Conservation (phyloP, 1,140 invertebrate species). For the Brachionus calyciflorus region DNA sequence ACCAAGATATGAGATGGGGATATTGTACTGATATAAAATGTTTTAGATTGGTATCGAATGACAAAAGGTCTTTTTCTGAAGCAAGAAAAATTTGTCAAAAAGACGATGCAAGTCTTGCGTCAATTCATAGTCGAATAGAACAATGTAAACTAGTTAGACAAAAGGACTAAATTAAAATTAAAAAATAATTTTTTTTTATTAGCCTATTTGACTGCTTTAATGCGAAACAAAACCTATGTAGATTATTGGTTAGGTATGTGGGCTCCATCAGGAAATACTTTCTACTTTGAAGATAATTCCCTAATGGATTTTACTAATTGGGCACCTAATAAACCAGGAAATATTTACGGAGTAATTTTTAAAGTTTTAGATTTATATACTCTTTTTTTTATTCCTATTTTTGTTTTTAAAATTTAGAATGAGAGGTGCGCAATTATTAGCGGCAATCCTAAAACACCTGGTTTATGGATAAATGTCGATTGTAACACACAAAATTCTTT, state of each 20-base stretch:
- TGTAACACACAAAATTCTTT: slow-evolving; percentile 10
- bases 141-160: slow-evolving; percentile 5
- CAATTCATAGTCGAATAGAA: slow-evolving; percentile 17
- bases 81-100: slow-evolving; percentile 35
- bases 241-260: slow-evolving; percentile 32
- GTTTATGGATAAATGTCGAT: slow-evolving; percentile 25
- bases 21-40: slow-evolving; percentile 46
- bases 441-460: slow-evolving; percentile 6
- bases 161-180: not conserved
- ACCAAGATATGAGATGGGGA: slow-evolving; percentile 48
- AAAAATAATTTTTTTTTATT: not conserved
- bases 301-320: slow-evolving; percentile 17
- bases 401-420: too few relatives aligned
- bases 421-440: slow-evolving; percentile 23
- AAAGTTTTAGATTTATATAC: too few relatives aligned
- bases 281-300: slow-evolving; percentile 38
- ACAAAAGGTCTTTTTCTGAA: slow-evolving; percentile 14
- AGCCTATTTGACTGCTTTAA: slow-evolving; percentile 31
- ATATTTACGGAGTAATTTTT: slow-evolving; percentile 39
- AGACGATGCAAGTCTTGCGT: slow-evolving; percentile 25
- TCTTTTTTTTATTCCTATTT: not conserved
- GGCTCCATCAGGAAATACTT: slow-evolving; percentile 33
- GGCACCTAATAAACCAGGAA: slow-evolving; percentile 38
- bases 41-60: slow-evolving; percentile 23
- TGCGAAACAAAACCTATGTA: slow-evolving; percentile 20